A percentile compares a stretch with the other conserved stretches of the same genome.
Conservation (phyloP, 2,888 invertebrate genomes). For the Drosophila percnosoma region DNA sequence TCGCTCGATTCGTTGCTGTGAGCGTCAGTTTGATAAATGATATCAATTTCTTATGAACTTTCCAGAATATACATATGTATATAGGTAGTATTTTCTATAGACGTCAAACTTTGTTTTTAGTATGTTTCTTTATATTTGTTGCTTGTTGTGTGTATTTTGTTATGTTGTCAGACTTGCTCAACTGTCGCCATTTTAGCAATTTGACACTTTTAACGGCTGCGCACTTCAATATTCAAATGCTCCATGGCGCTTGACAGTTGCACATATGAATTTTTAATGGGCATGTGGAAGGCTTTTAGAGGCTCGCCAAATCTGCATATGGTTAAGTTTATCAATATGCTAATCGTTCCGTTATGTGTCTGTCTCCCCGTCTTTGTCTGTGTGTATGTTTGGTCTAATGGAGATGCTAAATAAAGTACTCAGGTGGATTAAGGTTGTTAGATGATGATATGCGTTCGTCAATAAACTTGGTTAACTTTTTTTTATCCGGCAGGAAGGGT, state of each 20-base stretch:
- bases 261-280: conserved; percentile 77
- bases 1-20: conserved; percentile 44
- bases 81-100: conserved; percentile 30
- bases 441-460: conserved; percentile 12
- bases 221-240: conserved; percentile 75
- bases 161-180: conserved; percentile 27
- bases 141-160: conserved; percentile 28
- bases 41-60: conserved; percentile 77
- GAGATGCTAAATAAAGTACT: conserved; percentile 44
- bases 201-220: conserved; percentile 76
- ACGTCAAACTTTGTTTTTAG: conserved; percentile 62
- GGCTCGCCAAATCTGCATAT: conserved; percentile 47
- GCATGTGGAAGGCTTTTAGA: conserved; percentile 64
- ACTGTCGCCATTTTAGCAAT: conserved; percentile 68
- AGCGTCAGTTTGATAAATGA: conserved; percentile 77
- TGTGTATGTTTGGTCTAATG: conserved; percentile 34
- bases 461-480: conserved; percentile 15
- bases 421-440: conserved; percentile 35
- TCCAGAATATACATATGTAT: conserved; percentile 1
- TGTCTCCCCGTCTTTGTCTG: background rate
- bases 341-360: conserved; percentile 49
- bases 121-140: conserved; percentile 24
- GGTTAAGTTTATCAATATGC: conserved; percentile 68
- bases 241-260: conserved; percentile 62
- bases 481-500: conserved; percentile 9